Conservation (phyloP, 2,888 invertebrate genomes). For the Clistopyga incitator region DNA sequence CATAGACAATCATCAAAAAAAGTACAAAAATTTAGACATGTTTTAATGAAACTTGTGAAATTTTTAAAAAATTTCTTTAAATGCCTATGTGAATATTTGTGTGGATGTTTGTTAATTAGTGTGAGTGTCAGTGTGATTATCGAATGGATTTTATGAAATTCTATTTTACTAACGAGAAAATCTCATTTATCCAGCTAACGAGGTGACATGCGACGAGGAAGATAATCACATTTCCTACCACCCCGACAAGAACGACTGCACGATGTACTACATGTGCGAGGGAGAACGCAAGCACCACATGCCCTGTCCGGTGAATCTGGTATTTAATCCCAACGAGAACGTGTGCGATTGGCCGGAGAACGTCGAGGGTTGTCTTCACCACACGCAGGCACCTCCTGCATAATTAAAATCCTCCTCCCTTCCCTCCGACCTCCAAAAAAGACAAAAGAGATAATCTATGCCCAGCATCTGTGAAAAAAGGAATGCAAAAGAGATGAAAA, state of each 20-base stretch:
- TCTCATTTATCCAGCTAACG: conserved; percentile 88
- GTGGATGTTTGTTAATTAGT: no score
- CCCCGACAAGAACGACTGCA: conserved; percentile 95
- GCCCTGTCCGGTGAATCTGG: conserved; percentile 96
- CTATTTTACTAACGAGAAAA: conserved; percentile 25
- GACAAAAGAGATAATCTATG: conserved; percentile 66
- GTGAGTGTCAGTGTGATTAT: no score
- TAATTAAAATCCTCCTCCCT: conserved; percentile 65
- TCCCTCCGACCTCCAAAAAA: conserved; percentile 42
- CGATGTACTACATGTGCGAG: conserved; percentile 98
- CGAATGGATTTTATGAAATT: conserved; percentile 21
- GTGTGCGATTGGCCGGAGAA: conserved; percentile 99
- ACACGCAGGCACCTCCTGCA: conserved; percentile 88
- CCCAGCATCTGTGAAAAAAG: conserved; percentile 39
- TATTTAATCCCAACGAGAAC: conserved; percentile 96
- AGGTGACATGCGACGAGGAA: conserved; percentile 95
- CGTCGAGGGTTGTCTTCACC: conserved; percentile 93
- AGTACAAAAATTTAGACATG: no score
- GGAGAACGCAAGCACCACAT: conserved; percentile 97
- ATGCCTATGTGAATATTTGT: no score
- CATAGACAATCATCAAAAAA: no score
- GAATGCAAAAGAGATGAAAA: conserved; percentile 63
- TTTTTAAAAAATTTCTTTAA: no score
- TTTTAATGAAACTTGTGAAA: no score
- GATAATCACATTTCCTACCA: conserved; percentile 98